phyloP scores from a whole-genome alignment of 37 sponge, comb jelly and placozoan species.

The Corticium candelabrum region DNA sequence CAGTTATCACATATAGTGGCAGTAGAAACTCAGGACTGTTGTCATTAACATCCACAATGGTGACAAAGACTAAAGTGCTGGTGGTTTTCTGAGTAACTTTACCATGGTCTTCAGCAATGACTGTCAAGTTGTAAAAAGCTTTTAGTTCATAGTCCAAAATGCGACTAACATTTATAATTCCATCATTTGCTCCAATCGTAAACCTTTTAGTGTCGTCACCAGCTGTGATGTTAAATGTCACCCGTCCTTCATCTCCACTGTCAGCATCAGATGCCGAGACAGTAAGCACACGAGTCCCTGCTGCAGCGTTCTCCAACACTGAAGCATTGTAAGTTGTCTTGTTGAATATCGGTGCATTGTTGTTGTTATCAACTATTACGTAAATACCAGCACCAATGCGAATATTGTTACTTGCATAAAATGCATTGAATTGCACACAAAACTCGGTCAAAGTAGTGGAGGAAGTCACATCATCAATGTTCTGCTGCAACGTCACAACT shows the following conservation, averaged over 20 bases:
- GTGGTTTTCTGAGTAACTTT: too few relatives aligned
- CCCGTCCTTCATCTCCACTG: slow-evolving; percentile 45
- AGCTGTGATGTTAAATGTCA: slow-evolving; percentile 17
- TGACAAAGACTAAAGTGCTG: too few relatives aligned
- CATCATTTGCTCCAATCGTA: not conserved
- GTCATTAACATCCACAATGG: too few relatives aligned
- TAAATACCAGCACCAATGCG: not conserved
- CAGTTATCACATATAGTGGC: too few relatives aligned
- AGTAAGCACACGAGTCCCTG: not conserved
- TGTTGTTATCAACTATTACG: not conserved
- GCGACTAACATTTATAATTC: not conserved
- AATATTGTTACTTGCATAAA: not conserved
- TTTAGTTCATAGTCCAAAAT: not conserved
- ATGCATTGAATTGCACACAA: not conserved
- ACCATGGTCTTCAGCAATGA: not conserved
- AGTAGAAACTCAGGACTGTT: too few relatives aligned
- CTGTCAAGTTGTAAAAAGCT: not conserved
- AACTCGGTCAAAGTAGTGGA: not conserved
- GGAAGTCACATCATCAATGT: not conserved
- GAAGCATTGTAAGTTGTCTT: not conserved
- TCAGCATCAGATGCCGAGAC: slow-evolving; percentile 11
- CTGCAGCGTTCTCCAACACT: not conserved
- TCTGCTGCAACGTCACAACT: not conserved
- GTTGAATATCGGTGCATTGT: not conserved
- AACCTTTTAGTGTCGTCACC: not conserved